Conservation (phyloP, 2,113 vertebrate genomes). For the Prunella himalayana region DNA sequence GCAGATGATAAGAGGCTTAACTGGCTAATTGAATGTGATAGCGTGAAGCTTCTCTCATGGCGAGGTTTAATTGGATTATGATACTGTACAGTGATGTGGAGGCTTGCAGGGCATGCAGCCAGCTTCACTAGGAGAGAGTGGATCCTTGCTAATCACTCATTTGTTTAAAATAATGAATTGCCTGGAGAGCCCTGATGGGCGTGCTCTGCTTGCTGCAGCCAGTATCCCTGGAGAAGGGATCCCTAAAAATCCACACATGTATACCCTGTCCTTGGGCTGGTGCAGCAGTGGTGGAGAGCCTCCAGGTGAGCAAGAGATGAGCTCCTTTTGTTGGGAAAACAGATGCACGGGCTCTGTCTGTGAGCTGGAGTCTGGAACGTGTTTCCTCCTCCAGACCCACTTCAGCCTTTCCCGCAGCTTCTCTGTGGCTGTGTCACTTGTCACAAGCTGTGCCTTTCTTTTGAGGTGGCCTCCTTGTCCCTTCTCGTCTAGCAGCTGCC, state of each 20-base stretch:
- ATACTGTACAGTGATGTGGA: conserved; percentile 9
- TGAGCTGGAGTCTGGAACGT: not conserved
- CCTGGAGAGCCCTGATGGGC: not conserved
- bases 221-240: not conserved
- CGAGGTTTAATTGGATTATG: conserved; percentile 63
- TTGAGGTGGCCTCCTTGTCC: not conserved
- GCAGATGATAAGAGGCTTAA: conserved; percentile 32
- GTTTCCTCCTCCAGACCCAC: not conserved
- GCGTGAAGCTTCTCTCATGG: conserved; percentile 36
- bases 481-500: not conserved
- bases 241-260: not conserved
- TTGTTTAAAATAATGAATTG: conserved; percentile 28
- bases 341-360: fast-evolving
- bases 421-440: not conserved
- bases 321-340: not conserved
- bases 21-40: conserved; percentile 53
- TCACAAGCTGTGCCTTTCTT: not conserved
- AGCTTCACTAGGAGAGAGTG: conserved; percentile 23
- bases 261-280: not conserved
- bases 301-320: not conserved
- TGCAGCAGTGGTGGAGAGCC: not conserved
- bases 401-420: not conserved
- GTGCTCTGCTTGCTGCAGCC: not conserved
- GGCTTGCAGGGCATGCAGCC: conserved; percentile 32
- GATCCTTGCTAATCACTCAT: conserved; percentile 36